Evolutionary conservation across 2,797 vertebrate genomes (phyloP).

Genomic region (Acanthiza pusilla): DNA sequence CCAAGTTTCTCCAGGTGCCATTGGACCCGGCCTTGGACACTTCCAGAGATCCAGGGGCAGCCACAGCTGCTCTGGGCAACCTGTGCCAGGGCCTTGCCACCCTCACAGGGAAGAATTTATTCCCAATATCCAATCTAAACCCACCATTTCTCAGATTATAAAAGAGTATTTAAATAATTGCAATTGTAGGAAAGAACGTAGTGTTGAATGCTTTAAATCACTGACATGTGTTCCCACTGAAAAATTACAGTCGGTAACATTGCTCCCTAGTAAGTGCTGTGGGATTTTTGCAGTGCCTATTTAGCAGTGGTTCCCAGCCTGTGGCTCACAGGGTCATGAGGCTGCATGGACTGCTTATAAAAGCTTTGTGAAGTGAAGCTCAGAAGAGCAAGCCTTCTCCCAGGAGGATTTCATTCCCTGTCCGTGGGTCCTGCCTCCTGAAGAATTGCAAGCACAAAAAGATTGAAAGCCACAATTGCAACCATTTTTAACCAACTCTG

Average conservation of each 20-base stretch:
- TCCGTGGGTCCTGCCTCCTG: not conserved
- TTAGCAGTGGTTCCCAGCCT: not conserved
- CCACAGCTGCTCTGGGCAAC: not conserved
- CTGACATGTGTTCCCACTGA: not conserved
- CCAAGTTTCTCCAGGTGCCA: fast-evolving
- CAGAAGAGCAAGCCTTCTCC: not conserved
- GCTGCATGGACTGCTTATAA: not conserved
- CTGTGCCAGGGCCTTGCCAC: not conserved
- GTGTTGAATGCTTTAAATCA: not conserved
- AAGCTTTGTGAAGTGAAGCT: not conserved
- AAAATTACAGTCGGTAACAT: not conserved
- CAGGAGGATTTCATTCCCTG: not conserved
- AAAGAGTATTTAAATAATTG: not conserved
- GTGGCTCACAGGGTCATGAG: not conserved
- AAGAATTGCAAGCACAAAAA: not conserved
- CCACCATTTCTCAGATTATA: not conserved
- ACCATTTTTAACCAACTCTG: not conserved
- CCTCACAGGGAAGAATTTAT: not conserved
- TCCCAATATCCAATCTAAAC: not conserved
- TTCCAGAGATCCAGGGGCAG: not conserved
- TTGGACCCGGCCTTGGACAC: not conserved
- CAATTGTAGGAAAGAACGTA: not conserved
- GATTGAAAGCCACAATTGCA: not conserved
- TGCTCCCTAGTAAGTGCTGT: not conserved
- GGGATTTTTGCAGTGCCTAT: not conserved